A percentile compares a stretch with the other conserved stretches of the same genome.
Conservation (phyloP, 2,797 vertebrate genomes). For the Nyctibius grandis region DNA sequence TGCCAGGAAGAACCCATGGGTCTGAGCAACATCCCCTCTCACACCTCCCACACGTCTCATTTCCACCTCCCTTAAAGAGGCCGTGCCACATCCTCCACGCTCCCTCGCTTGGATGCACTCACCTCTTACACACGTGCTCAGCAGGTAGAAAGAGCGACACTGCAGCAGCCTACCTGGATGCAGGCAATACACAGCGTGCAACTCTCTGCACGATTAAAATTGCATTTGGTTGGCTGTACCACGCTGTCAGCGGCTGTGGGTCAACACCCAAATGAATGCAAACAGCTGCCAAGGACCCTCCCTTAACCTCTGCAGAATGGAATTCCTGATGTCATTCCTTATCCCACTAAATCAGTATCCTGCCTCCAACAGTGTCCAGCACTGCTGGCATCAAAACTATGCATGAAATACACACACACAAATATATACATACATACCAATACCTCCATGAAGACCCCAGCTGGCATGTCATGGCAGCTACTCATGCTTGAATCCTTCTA, state of each 20-base stretch:
- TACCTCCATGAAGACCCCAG: background rate
- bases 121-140: background rate
- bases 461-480: background rate
- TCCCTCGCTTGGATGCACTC: background rate
- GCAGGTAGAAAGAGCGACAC: fast-evolving
- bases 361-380: background rate
- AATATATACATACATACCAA: too few relatives aligned
- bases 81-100: background rate
- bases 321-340: background rate
- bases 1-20: background rate
- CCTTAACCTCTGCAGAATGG: background rate
- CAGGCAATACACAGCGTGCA: background rate
- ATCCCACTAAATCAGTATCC: background rate
- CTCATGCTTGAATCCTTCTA: background rate
- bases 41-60: background rate
- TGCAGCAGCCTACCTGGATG: background rate
- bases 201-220: background rate
- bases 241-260: background rate
- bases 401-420: background rate
- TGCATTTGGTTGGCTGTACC: background rate
- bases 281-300: background rate
- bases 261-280: background rate
- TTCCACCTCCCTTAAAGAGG: background rate
- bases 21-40: background rate
- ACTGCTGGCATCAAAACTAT: background rate